Evolutionary conservation across 1,140 invertebrate genomes (phyloP).

Genomic region (Pogonognathellus flavescens): DNA sequence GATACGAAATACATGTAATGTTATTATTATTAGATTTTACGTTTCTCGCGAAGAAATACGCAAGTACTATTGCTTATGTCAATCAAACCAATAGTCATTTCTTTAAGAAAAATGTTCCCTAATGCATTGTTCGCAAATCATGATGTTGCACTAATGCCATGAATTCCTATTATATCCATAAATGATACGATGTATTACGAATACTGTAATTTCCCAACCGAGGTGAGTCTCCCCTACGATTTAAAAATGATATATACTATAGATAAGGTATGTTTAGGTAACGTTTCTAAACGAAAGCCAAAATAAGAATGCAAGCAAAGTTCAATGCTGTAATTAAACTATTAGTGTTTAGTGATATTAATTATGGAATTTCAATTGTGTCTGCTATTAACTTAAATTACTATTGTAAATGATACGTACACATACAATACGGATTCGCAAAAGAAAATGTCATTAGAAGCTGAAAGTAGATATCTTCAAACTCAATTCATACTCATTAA

Average conservation of each 20-base stretch:
- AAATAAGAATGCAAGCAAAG: slow-evolving; percentile 30
- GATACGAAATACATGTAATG: neutral
- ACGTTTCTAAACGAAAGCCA: neutral
- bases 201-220: too few relatives aligned
- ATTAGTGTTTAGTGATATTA: neutral
- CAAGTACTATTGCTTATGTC: neutral
- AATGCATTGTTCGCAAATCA: too few relatives aligned
- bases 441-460: neutral
- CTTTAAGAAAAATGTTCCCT: neutral
- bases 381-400: neutral
- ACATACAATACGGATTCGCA: neutral
- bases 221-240: too few relatives aligned
- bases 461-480: neutral
- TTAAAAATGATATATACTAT: neutral
- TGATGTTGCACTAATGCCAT: too few relatives aligned
- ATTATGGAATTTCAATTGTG: neutral
- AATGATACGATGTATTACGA: too few relatives aligned
- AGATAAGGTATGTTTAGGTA: neutral
- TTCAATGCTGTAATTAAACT: slow-evolving; percentile 27
- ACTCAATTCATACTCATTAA: neutral
- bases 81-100: slow-evolving; percentile 9
- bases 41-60: neutral
- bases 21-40: too few relatives aligned
- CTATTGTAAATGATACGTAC: neutral
- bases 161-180: too few relatives aligned